Evolutionary conservation across 2,113 vertebrate genomes (phyloP).

Genomic region (Rhizomys pruinosus): DNA sequence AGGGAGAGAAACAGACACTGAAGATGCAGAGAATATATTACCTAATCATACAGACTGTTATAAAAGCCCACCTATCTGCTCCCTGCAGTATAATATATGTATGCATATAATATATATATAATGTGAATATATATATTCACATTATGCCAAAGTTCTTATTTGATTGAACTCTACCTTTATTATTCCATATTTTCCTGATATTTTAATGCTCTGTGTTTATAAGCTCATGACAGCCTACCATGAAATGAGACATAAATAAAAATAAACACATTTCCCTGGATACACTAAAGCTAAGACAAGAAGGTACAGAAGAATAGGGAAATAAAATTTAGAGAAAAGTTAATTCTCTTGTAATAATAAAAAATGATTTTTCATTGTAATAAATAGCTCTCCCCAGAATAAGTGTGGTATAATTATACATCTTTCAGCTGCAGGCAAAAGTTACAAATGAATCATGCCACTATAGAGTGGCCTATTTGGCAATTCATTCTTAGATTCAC

Average conservation of each 20-base stretch:
- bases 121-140: neutral
- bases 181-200: conserved; percentile 30
- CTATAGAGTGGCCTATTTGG: conserved; percentile 1
- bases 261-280: neutral
- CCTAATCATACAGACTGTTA: neutral
- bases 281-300: conserved; percentile 34
- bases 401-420: conserved; percentile 49
- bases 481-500: conserved; percentile 47
- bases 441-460: conserved; percentile 53
- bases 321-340: conserved; percentile 38
- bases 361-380: conserved; percentile 5
- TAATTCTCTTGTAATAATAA: conserved; percentile 48
- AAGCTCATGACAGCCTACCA: neutral
- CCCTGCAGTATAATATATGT: neutral
- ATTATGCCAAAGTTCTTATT: conserved; percentile 1
- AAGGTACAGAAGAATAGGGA: neutral
- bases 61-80: neutral
- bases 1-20: neutral
- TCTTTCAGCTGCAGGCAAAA: conserved; percentile 57
- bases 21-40: conserved; percentile 25
- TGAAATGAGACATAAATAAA: conserved; percentile 30
- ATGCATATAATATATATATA: neutral
- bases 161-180: neutral
- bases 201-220: neutral
- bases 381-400: conserved; percentile 51